Base-by-base conservation (phyloP, 2,113 vertebrate species). In the Sclerurus mexicanus region DNA sequence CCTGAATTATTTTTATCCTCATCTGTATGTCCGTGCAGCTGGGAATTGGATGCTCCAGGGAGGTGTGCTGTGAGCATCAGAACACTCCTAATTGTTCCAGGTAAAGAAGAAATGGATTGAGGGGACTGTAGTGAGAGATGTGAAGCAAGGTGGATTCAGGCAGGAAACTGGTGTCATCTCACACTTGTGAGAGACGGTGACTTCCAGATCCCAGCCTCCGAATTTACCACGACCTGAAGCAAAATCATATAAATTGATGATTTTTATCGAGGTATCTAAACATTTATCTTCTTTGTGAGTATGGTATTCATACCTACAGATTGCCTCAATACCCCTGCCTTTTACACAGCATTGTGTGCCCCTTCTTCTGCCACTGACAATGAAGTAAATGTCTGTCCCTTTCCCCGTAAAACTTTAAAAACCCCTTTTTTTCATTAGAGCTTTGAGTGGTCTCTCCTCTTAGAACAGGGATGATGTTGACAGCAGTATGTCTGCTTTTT, bases 391-490 rank as follows among this genome's bases (percentile, higher is more conserved):
- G 10, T 21, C 33, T 14, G 37, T 16, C 49, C 60, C 42, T 74
- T 78, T 85, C 14, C 44, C 25, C 35, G 44, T 1, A 5, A 16
- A 67, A 66, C 28, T 67, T 67, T 13, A 12, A n/a, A 62, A 5
- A 2, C 0, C 2, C 46, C 1, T 14, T 37, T 6, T 62, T 24
- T 73, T 14, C 52, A 6, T 44, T 62, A 40, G 52, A 75, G 17
- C 4, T 46, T 60, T 67, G 73, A 42, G 7, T 33, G 6, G 27
- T 87, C 5, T 59, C 30, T 77, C 39, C n/a, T 59, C 44, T 33
- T 40, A 60, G 27, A 40, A 8, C 9, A 60, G 10, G 14, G 10
- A 3, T 49, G 35, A 39, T 31, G 24, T 22, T 33, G 20, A 42
- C 14, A 64, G 15, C 17, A 52, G 19, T 16, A 14, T 4, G 14